phyloP scores from a whole-genome alignment of 2,113 vertebrate genomes.

The Salvelinus alpinus region DNA sequence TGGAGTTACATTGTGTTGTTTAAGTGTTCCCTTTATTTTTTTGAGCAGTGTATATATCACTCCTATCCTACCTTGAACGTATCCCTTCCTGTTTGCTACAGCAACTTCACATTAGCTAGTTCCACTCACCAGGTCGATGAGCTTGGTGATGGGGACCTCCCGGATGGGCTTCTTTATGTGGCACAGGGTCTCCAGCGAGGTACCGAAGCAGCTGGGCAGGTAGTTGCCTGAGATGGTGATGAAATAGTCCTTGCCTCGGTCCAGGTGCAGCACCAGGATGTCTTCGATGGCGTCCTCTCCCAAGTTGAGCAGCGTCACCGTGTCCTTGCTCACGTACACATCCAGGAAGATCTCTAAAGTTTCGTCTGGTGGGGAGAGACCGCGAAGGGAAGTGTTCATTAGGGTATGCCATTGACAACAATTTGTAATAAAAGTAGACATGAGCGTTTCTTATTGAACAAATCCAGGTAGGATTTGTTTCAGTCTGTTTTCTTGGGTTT shows the following conservation, averaged over 20 bases:
- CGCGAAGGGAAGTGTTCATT: not conserved
- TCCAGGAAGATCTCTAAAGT: conserved; percentile 90
- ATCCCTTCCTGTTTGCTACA: not conserved
- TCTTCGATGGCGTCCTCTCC: conserved; percentile 92
- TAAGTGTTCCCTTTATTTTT: too few relatives aligned
- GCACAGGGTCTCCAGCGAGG: conserved; percentile 90
- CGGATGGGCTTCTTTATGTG: conserved; percentile 94
- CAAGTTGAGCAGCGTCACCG: conserved; percentile 91
- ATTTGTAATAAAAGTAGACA: too few relatives aligned
- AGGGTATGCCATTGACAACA: too few relatives aligned
- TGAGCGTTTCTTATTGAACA: too few relatives aligned
- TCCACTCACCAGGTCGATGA: conserved; percentile 93
- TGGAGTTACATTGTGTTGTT: too few relatives aligned
- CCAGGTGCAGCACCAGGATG: conserved; percentile 95
- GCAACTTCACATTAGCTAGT: not conserved
- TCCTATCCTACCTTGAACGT: not conserved
- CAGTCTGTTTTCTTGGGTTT: too few relatives aligned
- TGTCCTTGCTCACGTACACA: conserved; percentile 95
- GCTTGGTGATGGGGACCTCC: conserved; percentile 92
- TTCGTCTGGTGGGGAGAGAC: conserved; percentile 76
- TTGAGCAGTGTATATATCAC: too few relatives aligned
- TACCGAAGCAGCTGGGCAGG: conserved; percentile 95
- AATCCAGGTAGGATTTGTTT: too few relatives aligned
- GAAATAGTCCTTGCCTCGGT: conserved; percentile 97
- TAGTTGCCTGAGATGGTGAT: conserved; percentile 95